phyloP scores from a whole-genome alignment of 2,888 invertebrate species.

The Lasioglossum villosulum region DNA sequence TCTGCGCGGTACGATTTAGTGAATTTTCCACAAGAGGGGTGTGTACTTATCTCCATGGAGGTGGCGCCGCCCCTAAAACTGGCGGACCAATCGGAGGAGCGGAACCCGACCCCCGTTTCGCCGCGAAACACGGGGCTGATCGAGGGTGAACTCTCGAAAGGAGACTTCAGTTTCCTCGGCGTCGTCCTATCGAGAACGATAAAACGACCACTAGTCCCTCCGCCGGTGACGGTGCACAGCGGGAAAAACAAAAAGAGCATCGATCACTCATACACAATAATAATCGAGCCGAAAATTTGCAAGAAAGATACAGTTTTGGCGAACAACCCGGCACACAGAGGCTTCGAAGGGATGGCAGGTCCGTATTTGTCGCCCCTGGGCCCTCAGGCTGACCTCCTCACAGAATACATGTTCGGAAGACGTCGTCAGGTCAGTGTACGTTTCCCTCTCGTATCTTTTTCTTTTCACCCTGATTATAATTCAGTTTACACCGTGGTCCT shows the following conservation, averaged over 20 bases:
- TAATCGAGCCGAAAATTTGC: background rate
- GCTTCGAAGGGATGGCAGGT: constrained; percentile 89
- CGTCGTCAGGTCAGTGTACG: constrained; percentile 88
- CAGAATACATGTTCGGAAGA: constrained; percentile 96
- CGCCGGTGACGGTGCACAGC: constrained; percentile 33
- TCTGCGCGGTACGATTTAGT: constrained; percentile 62
- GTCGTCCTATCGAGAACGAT: constrained; percentile 61
- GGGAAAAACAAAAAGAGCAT: background rate
- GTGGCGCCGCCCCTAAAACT: constrained; percentile 44
- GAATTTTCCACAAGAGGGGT: constrained; percentile 64
- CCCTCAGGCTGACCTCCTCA: constrained; percentile 92
- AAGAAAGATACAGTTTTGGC: constrained; percentile 24
- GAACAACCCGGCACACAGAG: constrained; percentile 15
- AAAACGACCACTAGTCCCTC: constrained; percentile 42
- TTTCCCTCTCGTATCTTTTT: constrained; percentile 69
- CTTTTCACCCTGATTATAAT: background rate
- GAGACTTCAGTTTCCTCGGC: constrained; percentile 62
- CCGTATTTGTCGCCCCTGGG: constrained; percentile 92
- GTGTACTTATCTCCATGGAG: constrained; percentile 57
- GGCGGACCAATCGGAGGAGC: constrained; percentile 40
- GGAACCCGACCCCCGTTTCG: constrained; percentile 52
- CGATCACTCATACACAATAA: background rate
- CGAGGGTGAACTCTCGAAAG: constrained; percentile 59
- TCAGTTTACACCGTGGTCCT: background rate
- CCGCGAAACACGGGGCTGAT: constrained; percentile 49